Evolutionary conservation across 2,888 invertebrate species (phyloP).

Genomic region (Thereva unica): DNA sequence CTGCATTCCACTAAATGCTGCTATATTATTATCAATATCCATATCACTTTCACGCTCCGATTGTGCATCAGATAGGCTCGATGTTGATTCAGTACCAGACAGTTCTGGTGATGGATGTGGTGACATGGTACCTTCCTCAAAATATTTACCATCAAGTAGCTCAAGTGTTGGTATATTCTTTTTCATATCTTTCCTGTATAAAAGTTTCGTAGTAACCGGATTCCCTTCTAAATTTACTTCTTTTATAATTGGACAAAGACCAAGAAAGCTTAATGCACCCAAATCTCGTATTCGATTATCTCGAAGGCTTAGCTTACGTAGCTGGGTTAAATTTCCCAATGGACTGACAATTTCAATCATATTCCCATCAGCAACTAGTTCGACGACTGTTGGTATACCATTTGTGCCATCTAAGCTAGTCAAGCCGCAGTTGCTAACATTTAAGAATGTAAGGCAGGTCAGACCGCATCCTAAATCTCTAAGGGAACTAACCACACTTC

Average conservation of each 20-base stretch:
- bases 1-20: background rate
- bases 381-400: constrained; percentile 65
- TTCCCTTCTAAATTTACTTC: constrained; percentile 62
- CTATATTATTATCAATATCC: constrained; percentile 13
- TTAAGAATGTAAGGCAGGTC: constrained; percentile 59
- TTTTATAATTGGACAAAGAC: constrained; percentile 60
- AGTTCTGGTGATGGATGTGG: background rate
- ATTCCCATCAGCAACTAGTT: constrained; percentile 68
- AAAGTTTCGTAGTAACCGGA: constrained; percentile 53
- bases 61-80: constrained; percentile 26
- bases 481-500: constrained; percentile 68
- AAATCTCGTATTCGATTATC: constrained; percentile 54
- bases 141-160: constrained; percentile 55
- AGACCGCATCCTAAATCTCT: constrained; percentile 71
- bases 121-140: constrained; percentile 39
- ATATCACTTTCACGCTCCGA: constrained; percentile 15
- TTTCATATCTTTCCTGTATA: constrained; percentile 55
- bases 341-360: constrained; percentile 66
- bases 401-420: constrained; percentile 70
- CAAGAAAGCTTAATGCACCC: constrained; percentile 53
- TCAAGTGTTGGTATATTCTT: constrained; percentile 55
- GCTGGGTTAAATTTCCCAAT: constrained; percentile 61
- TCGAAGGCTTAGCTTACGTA: constrained; percentile 59
- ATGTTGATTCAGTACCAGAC: constrained; percentile 11
- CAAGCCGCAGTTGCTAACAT: constrained; percentile 68